Evolutionary conservation across 2,113 vertebrate genomes (phyloP).

Genomic region (Hippotragus niger): DNA sequence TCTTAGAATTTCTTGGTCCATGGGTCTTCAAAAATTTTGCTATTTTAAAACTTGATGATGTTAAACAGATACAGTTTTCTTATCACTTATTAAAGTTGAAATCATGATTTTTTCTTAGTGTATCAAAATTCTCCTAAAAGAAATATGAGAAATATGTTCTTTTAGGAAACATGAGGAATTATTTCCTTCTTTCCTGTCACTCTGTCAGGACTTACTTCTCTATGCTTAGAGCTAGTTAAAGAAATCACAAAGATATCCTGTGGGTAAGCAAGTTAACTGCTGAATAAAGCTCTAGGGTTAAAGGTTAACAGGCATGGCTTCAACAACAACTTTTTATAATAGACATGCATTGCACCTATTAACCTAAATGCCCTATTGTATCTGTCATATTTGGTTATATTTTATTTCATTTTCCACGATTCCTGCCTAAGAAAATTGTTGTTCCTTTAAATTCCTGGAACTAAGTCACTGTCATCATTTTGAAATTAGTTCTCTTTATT

Average conservation of each 20-base stretch:
- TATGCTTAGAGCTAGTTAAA: neutral
- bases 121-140: neutral
- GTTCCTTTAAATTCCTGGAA: neutral
- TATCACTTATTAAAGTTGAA: neutral
- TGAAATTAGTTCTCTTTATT: neutral
- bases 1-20: neutral
- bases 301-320: slow-evolving; percentile 37
- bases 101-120: neutral
- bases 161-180: neutral
- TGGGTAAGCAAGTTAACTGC: slow-evolving; percentile 16
- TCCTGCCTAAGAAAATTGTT: neutral
- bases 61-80: neutral
- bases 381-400: neutral
- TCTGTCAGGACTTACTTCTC: neutral
- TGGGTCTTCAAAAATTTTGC: neutral
- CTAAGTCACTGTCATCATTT: neutral
- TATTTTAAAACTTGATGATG: neutral
- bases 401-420: neutral
- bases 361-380: neutral
- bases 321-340: slow-evolving; percentile 10
- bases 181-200: neutral
- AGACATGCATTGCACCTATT: slow-evolving; percentile 4
- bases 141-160: neutral
- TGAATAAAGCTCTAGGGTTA: neutral
- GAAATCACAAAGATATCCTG: neutral